These are phyloP conservation scores for Leptodirus hochenwartii DNA, from an alignment of 2,888 invertebrate species.

Conservation along the genomic window DNA sequence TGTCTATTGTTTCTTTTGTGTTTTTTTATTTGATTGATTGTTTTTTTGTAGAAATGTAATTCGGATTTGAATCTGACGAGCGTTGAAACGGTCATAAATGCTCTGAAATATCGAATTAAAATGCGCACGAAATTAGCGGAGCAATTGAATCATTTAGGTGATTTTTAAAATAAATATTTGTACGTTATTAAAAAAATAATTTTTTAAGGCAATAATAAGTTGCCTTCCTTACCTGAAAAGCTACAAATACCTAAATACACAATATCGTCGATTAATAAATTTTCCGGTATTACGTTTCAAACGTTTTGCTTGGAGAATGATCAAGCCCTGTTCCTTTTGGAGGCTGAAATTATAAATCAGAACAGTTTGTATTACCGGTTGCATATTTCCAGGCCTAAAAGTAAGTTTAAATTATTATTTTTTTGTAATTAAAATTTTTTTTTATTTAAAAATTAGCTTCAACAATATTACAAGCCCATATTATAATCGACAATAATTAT, in stretches of 20 bases:
- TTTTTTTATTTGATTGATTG: conserved; percentile 1
- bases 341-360: conserved; percentile 37
- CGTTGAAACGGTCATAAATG: conserved; percentile 58
- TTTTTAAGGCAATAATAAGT: conserved; percentile 21
- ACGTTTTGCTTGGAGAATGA: conserved; percentile 37
- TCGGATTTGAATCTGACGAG: conserved; percentile 33
- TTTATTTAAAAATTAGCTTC: conserved; percentile 14
- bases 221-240: conserved; percentile 20
- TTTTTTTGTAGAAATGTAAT: conserved; percentile 8
- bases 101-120: conserved; percentile 52
- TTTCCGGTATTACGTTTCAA: conserved; percentile 49
- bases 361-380: conserved; percentile 59
- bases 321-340: conserved; percentile 31
- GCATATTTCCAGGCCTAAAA: conserved; percentile 58
- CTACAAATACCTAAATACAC: conserved; percentile 28
- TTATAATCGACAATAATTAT: conserved; percentile 69
- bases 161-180: conserved; percentile 6
- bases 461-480: conserved; percentile 59
- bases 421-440: conserved; percentile 5
- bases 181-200: conserved; percentile 7
- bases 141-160: conserved; percentile 51
- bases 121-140: conserved; percentile 58
- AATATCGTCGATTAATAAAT: conserved; percentile 46
- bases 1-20: not conserved
- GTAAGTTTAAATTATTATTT: conserved; percentile 23